Conservation (phyloP, 1,140 invertebrate genomes). For the Dendroctonus valens region DNA sequence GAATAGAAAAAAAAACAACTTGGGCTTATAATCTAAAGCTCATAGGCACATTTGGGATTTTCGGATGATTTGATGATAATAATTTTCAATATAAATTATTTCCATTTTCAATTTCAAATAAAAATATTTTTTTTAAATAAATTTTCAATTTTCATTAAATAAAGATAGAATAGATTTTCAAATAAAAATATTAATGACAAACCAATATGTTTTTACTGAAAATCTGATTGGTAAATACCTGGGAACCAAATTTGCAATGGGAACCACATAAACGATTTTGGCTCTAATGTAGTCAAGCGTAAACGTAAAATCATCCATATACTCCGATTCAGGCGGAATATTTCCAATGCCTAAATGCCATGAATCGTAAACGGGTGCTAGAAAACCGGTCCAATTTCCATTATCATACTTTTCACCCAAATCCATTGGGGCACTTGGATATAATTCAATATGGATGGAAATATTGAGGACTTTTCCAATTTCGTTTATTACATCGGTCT, state of each 20-base stretch:
- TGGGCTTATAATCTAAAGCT: too few relatives aligned
- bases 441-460: conserved; percentile 11
- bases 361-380: conserved; percentile 12
- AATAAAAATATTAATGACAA: too few relatives aligned
- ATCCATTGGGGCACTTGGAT: background rate
- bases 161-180: too few relatives aligned
- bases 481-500: conserved; percentile 12
- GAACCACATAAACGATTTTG: conserved; percentile 15
- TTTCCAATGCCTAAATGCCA: conserved; percentile 22
- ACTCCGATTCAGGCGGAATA: conserved; percentile 10
- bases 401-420: conserved; percentile 8
- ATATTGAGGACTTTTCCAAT: conserved; percentile 17
- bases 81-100: too few relatives aligned
- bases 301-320: conserved; percentile 13
- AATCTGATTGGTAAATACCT: conserved; percentile 2
- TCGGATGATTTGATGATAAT: too few relatives aligned
- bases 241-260: conserved; percentile 19
- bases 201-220: too few relatives aligned
- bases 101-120: too few relatives aligned
- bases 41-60: too few relatives aligned
- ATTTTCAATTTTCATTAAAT: too few relatives aligned
- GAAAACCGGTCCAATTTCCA: conserved; percentile 25
- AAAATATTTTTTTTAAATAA: too few relatives aligned
- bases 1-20: too few relatives aligned
- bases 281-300: conserved; percentile 11